Base-by-base conservation (phyloP, 2,113 vertebrate species). In the Ceyx margarethae region DNA sequence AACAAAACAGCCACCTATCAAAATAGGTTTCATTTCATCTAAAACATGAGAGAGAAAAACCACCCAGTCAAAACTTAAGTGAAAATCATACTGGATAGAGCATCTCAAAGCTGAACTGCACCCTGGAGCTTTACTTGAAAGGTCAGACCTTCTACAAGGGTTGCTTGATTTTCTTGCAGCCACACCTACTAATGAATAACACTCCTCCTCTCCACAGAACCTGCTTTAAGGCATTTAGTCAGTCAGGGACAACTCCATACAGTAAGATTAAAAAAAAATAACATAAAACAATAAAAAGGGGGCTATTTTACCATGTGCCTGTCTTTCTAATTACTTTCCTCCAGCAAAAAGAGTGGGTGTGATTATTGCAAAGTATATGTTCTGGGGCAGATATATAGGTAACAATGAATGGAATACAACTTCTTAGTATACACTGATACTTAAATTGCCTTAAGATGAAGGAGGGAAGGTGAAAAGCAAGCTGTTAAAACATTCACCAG, bases 81-180 rank as follows among this genome's bases (percentile, higher is more conserved):
- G 77, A 93, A 86, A 80, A 16, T 90, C 97, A 90, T 96, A 98
- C 97, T 93, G 97, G 94, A 94, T 97, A 97, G 87, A 98, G 97
- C 94, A 95, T 93, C 79, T 68, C 51, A 81, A 78, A 71, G 48
- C 67, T 77, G 86, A 91, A 91, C 28, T 80, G 81, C 87, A 92
- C 69, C 80, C 80, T 79, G 87, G 48, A 95, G 81, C 68, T 96
- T 93, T 82, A 95, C 78, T 85, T 85, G 82, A 76, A 86, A 91
- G 82, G 83, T 94, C 87, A 95, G 75, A 82, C 37, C 81, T 81
- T 62, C 54, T 26, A 95, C 76, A 35, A 43, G 67, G 66, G 68
- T 77, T 89, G 79, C 81, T 56, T 62, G 76, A 93, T 93, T 94
- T 96, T 92, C 85, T 67, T 69, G 67, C 67, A 77, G 87, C 87